Evolutionary conservation across 2,113 vertebrate species (phyloP).

Genomic region (Uria lomvia): DNA sequence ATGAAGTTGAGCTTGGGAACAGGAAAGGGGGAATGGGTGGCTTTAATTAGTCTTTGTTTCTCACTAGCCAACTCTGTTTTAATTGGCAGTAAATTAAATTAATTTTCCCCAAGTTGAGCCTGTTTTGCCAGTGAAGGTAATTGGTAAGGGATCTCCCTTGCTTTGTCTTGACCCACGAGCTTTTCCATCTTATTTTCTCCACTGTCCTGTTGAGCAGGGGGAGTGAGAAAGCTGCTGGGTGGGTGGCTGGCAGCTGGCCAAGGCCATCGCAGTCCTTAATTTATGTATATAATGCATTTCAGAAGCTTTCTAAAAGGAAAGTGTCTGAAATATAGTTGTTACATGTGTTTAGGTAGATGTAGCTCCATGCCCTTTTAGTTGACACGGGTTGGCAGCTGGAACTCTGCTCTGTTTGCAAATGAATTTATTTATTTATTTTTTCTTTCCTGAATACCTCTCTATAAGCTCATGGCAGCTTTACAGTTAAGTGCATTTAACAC

Average conservation of each 20-base stretch:
- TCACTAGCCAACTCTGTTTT: neutral
- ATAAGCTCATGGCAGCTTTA: neutral
- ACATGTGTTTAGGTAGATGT: neutral
- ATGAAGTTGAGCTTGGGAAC: neutral
- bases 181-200: neutral
- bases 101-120: neutral
- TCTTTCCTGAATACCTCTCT: neutral
- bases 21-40: neutral
- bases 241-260: neutral
- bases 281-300: neutral
- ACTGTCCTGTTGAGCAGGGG: fast-evolving
- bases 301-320: neutral
- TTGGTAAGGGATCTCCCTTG: neutral
- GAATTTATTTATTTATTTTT: neutral
- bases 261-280: neutral
- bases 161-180: neutral
- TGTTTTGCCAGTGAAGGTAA: neutral
- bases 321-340: neutral
- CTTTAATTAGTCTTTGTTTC: neutral
- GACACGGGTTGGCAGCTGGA: neutral
- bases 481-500: neutral
- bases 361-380: neutral
- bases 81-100: neutral
- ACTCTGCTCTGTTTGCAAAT: neutral
- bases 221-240: neutral